Base-by-base conservation (phyloP, 2,113 vertebrate species). In the Syngnathus floridae region DNA sequence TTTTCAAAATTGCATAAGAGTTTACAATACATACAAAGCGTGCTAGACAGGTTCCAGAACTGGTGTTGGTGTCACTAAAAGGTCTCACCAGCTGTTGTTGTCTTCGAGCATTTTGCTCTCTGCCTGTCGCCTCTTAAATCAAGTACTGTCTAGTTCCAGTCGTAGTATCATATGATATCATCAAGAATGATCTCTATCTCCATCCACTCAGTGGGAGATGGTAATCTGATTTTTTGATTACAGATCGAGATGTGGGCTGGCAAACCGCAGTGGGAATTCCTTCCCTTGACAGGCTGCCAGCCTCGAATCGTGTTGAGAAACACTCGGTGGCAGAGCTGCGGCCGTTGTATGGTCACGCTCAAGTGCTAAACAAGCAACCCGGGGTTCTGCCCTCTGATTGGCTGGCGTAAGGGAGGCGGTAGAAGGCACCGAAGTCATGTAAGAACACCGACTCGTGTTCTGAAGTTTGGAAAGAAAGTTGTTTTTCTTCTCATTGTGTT, bases 151-250 rank as follows among this genome's bases (percentile, higher is more conserved):
- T 6, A 5, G 26, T 31, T 31, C 13, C 45, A 46, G 40, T 41
- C 14, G 45, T 16, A 31, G 26, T 31, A 31, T 31, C 26, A 31
- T 31, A 3, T 4, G 17, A 46, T 17, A 46, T 46, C 45, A 46
- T 4, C n/a, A 1, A 16, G 67, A 75, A 70, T 69, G 75, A 77
- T 17, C 45, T 17, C 45, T 1, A 46, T 6, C 26, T 31, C 26
- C 71, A 48, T 22, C 57, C 41, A 37, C 65, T 73, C 64, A 48
- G 16, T 48, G 45, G 56, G 65, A 79, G 65, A 76, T 64, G 37
- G 74, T 84, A 76, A 87, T 79, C 70, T 82, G 76, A 87, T 87
- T 85, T 71, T 71, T 11, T 72, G 54, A 62, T 78, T 73, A 77
- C 52, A 45, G 46, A 36, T 46, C 55, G n/a, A 71, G 38, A 76